These are phyloP conservation scores for Schizopygopsis pylzovi DNA, from an alignment of 2,797 vertebrate species.

Conservation along the genomic window DNA sequence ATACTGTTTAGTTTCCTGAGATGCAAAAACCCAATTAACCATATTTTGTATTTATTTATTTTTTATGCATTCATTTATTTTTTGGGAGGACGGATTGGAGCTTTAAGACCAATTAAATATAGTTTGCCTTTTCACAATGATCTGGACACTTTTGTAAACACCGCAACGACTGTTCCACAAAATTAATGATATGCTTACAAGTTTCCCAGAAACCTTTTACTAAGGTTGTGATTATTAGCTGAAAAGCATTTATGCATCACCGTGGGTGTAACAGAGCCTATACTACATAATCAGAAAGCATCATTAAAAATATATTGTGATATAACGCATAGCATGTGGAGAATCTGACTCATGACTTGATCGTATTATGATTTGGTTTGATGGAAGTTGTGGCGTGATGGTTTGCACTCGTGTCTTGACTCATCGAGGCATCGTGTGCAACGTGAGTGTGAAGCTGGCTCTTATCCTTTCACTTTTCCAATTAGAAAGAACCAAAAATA, in stretches of 20 bases:
- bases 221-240: slow-evolving; percentile 4
- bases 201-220: neutral
- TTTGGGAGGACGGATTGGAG: neutral
- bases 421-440: neutral
- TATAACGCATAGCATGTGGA: neutral
- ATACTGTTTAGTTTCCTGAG: neutral
- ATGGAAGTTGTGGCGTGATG: neutral
- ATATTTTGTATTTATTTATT: too few relatives aligned
- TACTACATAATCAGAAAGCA: neutral
- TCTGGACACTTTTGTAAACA: slow-evolving; percentile 5
- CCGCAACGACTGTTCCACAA: neutral
- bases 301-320: neutral
- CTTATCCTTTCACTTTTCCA: neutral
- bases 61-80: neutral
- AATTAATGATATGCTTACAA: neutral
- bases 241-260: neutral
- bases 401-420: neutral
- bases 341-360: neutral
- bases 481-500: neutral
- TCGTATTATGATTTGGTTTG: neutral
- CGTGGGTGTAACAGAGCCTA: neutral
- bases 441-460: neutral
- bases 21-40: slow-evolving; percentile 8
- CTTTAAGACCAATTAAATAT: slow-evolving; percentile 30
- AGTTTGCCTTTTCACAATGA: neutral